Conservation (phyloP, 2,888 invertebrate species). For the Agrotis clavis region DNA sequence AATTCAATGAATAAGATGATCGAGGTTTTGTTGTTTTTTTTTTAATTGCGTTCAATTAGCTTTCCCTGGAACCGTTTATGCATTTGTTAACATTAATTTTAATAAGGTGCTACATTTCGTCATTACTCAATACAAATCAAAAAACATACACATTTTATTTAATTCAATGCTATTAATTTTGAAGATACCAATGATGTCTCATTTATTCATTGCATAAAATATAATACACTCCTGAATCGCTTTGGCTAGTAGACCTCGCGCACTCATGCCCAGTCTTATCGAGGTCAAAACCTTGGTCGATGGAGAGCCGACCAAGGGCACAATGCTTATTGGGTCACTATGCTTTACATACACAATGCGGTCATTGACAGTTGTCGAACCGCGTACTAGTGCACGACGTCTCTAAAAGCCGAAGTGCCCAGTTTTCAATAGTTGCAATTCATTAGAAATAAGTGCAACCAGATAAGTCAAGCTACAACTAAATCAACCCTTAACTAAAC, state of each 20-base stretch:
- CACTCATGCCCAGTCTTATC: neutral
- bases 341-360: neutral
- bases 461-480: slow-evolving; percentile 21
- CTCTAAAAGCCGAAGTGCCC: slow-evolving; percentile 17
- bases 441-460: slow-evolving; percentile 24
- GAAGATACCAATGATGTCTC: neutral
- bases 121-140: slow-evolving; percentile 27
- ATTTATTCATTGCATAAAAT: neutral
- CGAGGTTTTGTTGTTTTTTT: neutral
- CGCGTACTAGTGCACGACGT: neutral
- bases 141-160: slow-evolving; percentile 49
- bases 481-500: slow-evolving; percentile 28
- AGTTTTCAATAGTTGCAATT: slow-evolving; percentile 2
- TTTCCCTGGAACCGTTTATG: no score
- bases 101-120: slow-evolving; percentile 18
- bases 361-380: neutral
- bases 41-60: neutral
- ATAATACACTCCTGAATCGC: neutral
- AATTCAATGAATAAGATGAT: slow-evolving; percentile 10
- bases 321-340: neutral
- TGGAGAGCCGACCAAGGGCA: neutral
- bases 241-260: neutral
- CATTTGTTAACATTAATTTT: slow-evolving; percentile 18
- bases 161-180: slow-evolving; percentile 5
- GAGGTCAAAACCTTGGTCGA: neutral